Conservation (phyloP, 2,888 invertebrate species). For the Pyrrhia umbra region DNA sequence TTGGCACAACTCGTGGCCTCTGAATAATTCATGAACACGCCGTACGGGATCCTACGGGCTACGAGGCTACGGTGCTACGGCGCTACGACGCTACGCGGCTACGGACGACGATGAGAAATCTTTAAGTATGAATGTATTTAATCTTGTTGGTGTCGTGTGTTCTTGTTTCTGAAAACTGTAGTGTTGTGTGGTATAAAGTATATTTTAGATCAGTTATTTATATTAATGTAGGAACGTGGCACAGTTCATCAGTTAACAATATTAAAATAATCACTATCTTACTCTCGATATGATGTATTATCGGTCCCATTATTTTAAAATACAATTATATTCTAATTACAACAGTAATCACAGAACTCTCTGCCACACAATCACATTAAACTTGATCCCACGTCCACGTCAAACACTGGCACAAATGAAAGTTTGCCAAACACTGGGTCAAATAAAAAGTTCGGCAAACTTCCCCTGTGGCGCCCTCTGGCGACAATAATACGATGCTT, state of each 20-base stretch:
- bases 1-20: slow-evolving; percentile 55
- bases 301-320: too few relatives aligned
- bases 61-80: slow-evolving; percentile 38
- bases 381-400: slow-evolving; percentile 32
- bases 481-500: slow-evolving; percentile 44
- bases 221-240: too few relatives aligned
- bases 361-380: slow-evolving; percentile 34
- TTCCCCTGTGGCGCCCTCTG: slow-evolving; percentile 48
- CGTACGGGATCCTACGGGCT: slow-evolving; percentile 39
- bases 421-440: slow-evolving; percentile 46
- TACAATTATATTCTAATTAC: too few relatives aligned
- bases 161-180: background rate
- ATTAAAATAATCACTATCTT: too few relatives aligned
- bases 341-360: background rate
- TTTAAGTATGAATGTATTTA: slow-evolving; percentile 26
- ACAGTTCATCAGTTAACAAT: too few relatives aligned
- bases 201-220: too few relatives aligned
- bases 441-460: slow-evolving; percentile 56
- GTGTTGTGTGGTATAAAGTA: too few relatives aligned
- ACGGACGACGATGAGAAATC: slow-evolving; percentile 23
- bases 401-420: slow-evolving; percentile 47
- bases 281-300: too few relatives aligned
- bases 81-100: slow-evolving; percentile 35
- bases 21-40: slow-evolving; percentile 58
- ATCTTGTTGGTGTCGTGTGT: slow-evolving; percentile 21